Percentiles rank a stretch among this genome's conserved stretches.
phyloP scores from a whole-genome alignment of 1,140 invertebrate species.

The Papilio xuthus region DNA sequence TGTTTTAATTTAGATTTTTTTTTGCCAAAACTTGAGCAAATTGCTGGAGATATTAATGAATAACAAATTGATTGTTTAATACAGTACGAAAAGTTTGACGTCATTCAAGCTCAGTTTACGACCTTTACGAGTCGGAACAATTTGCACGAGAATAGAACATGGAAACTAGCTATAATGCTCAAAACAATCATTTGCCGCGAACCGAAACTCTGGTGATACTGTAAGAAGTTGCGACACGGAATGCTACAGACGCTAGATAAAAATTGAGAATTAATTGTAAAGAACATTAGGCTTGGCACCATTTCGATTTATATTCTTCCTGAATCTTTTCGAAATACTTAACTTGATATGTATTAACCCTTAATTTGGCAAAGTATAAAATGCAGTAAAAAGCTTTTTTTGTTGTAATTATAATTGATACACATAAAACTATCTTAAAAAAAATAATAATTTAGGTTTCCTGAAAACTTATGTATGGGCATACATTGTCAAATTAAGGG shows the following conservation, averaged over 20 bases:
- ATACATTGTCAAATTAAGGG: no score
- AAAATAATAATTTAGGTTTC: no score
- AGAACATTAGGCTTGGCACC: background rate
- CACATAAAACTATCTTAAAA: no score
- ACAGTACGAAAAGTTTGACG: background rate
- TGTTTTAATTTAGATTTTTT: no score
- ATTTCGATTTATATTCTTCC: background rate
- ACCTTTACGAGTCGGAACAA: background rate
- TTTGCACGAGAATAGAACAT: conserved; percentile 11
- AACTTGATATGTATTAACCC: no score
- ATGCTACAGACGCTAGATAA: background rate
- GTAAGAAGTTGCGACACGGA: conserved; percentile 8
- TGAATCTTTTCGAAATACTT: background rate
- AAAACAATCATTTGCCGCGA: background rate
- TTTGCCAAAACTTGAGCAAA: no score
- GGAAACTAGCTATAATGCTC: background rate
- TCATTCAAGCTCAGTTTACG: conserved; percentile 4
- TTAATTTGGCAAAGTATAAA: no score
- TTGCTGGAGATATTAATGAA: no score
- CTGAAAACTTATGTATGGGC: no score
- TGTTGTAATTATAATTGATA: no score
- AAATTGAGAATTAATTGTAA: conserved; percentile 11
- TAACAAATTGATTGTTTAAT: conserved; percentile 16
- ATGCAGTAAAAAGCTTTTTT: no score
- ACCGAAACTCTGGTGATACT: background rate